Conservation (phyloP, 2,113 vertebrate genomes). For the Phylloscopus trochilus region DNA sequence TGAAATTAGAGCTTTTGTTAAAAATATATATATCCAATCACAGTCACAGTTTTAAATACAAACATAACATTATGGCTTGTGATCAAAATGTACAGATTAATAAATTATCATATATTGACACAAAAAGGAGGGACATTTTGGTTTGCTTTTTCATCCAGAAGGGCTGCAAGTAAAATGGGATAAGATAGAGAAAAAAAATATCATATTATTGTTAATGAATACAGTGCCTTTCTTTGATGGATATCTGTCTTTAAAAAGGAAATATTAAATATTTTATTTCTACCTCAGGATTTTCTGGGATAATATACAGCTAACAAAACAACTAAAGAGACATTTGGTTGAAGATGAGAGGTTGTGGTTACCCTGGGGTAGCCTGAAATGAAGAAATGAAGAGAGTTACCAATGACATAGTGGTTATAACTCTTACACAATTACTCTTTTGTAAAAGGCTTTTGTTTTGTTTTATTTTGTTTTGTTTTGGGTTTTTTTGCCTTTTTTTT, state of each 20-base stretch:
- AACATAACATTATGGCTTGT: not conserved
- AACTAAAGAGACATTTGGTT: not conserved
- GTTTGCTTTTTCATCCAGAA: not conserved
- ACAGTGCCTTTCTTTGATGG: not conserved
- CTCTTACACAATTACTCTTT: not conserved
- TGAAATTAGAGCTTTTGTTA: not conserved
- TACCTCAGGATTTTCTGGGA: not conserved
- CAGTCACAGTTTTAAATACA: no score
- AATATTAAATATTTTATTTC: not conserved
- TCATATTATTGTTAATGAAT: not conserved
- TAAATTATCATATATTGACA: not conserved
- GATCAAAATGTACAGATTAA: not conserved
- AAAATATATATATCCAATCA: not conserved
- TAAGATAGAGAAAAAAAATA: not conserved
- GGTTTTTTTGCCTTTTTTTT: not conserved
- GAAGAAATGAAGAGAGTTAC: not conserved
- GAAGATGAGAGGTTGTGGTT: not conserved
- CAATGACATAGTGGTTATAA: not conserved
- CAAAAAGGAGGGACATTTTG: not conserved
- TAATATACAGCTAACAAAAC: not conserved
- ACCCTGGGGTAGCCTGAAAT: not conserved
- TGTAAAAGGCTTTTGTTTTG: not conserved
- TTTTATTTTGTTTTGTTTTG: not conserved
- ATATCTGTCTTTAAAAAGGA: not conserved
- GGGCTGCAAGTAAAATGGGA: not conserved